Percentiles rank a stretch among this genome's conserved stretches.
phyloP scores from a whole-genome alignment of 2,113 vertebrate species.

The Daboia siamensis region DNA sequence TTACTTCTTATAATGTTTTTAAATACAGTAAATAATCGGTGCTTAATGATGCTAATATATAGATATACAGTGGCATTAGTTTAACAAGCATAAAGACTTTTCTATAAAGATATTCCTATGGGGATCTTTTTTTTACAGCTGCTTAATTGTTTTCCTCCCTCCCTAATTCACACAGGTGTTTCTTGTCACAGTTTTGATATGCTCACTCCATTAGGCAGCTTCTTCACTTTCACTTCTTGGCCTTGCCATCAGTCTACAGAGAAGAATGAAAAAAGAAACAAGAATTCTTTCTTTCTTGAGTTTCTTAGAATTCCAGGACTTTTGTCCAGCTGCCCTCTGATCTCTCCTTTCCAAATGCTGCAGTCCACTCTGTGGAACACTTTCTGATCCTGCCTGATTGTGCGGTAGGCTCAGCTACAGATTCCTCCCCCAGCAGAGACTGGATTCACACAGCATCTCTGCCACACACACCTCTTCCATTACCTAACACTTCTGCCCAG shows the following conservation, averaged over 20 bases:
- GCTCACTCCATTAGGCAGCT: background rate
- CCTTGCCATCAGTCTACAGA: background rate
- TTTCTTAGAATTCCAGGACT: background rate
- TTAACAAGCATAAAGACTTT: background rate
- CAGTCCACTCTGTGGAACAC: background rate
- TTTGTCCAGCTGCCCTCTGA: background rate
- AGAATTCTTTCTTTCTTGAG: background rate
- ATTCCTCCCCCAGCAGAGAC: background rate
- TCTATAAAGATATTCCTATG: background rate
- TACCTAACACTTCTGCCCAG: background rate
- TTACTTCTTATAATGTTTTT: background rate
- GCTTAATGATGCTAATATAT: background rate
- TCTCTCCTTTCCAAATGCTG: background rate
- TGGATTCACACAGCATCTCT: background rate
- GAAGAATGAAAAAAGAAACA: background rate
- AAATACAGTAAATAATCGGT: background rate
- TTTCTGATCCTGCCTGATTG: background rate
- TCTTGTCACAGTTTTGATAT: background rate
- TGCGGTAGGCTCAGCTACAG: background rate
- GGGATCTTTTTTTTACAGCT: background rate
- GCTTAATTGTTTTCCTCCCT: background rate
- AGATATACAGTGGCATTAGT: background rate
- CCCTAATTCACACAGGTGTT: background rate
- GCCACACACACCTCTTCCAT: background rate
- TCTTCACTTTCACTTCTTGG: background rate